These are phyloP conservation scores for Pangasius larnaudii DNA, from an alignment of 2,797 vertebrate species.

Conservation along the genomic window DNA sequence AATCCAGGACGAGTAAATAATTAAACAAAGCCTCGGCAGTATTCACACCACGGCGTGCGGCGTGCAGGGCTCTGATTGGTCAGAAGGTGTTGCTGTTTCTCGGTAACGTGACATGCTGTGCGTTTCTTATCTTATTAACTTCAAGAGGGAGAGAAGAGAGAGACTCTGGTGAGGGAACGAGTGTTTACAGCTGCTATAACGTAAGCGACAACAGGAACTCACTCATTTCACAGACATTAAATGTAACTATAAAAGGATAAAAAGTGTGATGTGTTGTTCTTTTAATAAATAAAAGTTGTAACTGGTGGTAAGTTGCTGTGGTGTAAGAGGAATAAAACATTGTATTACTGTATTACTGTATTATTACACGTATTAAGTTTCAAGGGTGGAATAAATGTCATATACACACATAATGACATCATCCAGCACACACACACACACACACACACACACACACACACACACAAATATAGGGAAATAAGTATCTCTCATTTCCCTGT, in stretches of 20 bases:
- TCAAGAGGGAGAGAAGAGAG: background rate
- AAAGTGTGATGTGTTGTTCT: background rate
- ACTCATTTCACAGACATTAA: too few species aligned
- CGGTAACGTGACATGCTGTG: background rate
- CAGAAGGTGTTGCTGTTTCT: background rate
- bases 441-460: background rate
- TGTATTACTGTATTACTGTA: background rate
- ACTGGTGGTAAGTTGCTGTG: background rate
- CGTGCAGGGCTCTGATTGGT: background rate
- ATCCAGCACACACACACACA: background rate
- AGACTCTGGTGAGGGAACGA: background rate
- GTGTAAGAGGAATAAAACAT: background rate
- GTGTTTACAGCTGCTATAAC: background rate
- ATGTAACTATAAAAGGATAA: background rate
- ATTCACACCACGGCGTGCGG: background rate
- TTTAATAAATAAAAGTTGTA: background rate
- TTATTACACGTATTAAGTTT: background rate
- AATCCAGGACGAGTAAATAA: background rate
- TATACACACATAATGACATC: background rate
- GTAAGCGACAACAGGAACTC: background rate
- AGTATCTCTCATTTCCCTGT: background rate
- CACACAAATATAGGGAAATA: background rate
- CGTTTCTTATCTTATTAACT: background rate
- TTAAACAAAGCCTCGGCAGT: too few species aligned
- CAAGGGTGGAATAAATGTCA: background rate